These are phyloP conservation scores for Lordiphosa andalusiaca DNA, from an alignment of 2,888 invertebrate genomes.

Conservation along the genomic window DNA sequence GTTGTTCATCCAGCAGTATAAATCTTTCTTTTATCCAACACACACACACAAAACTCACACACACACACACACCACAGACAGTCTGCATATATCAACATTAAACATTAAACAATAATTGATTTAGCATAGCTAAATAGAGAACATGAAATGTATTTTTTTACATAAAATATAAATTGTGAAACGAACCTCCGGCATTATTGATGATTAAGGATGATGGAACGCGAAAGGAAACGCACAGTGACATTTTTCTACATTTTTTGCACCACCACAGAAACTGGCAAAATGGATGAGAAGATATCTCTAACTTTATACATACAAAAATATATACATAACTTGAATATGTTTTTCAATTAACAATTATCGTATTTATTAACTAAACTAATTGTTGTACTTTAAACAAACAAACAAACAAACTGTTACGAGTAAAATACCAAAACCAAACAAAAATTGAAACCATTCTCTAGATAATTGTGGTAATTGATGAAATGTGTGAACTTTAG, in stretches of 20 bases:
- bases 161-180: slow-evolving; percentile 58
- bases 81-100: slow-evolving; percentile 54
- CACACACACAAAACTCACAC: slow-evolving; percentile 7
- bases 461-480: slow-evolving; percentile 61
- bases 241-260: slow-evolving; percentile 52
- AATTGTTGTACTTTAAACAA: slow-evolving; percentile 59
- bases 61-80: slow-evolving; percentile 17
- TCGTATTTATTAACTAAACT: slow-evolving; percentile 33
- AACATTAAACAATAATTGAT: slow-evolving; percentile 58
- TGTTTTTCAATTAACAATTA: slow-evolving; percentile 21
- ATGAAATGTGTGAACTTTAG: slow-evolving; percentile 50
- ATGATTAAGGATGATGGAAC: slow-evolving; percentile 25
- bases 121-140: slow-evolving; percentile 65
- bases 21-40: slow-evolving; percentile 10
- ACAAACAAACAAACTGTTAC: slow-evolving; percentile 39
- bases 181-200: slow-evolving; percentile 64
- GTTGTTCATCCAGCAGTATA: slow-evolving; percentile 48
- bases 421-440: slow-evolving; percentile 35
- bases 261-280: slow-evolving; percentile 7
- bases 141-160: slow-evolving; percentile 65
- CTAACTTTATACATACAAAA: slow-evolving; percentile 16
- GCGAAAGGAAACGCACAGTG: slow-evolving; percentile 49
- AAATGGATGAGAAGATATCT: slow-evolving; percentile 1
- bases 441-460: slow-evolving; percentile 26
- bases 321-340: slow-evolving; percentile 35